Evolutionary conservation across 1,140 invertebrate genomes (phyloP), one percentile per base, ranked within the genome.

Genomic region (Eupeodes corollae): DNA sequence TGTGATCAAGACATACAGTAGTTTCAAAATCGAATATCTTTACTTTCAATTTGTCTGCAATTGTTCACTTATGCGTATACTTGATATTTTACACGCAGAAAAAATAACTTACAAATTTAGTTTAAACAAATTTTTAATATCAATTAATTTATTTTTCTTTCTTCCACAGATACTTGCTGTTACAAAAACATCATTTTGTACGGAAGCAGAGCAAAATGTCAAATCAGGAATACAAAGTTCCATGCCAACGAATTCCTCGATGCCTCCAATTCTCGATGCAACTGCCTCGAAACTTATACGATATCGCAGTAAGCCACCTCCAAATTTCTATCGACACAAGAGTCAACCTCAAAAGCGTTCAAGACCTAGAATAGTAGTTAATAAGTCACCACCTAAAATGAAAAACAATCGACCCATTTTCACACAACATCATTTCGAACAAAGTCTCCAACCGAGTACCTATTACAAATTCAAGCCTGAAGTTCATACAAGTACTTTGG

Each of bases 301-400:
- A 2, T 62, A 54, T 44, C 49, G 62, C 2, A 54, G 58, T 2
- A 59, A 66, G 16, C 62, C 60, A 8, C 53, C 58, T 2, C 52
- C 39, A 15, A 50, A 45, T 5, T 48, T 53, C 18, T 21, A 50
- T 1, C 44, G 47, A 19, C 48, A 50, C 26, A 42, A 47, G n/a
- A 34, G 33, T 12, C 38, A 46, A 13, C 12, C 21, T 21, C 2
- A 45, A 14, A 53, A 62, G 21, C 53, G 59, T 1, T 48, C 41
- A 26, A 66, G 66, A 44, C 44, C 49, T 15, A 50, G 60, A 0
- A 45, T 58, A 5, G 53, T 60, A n/a, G 21, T 26, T 1, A 50
- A 47, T 0, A 66, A 66, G 44, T 42, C n/a, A 12, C 53, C 58
- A 0, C n/a, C n/a, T n/a, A 65, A 63, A 49, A 52, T 54, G 6